Conservation (phyloP, 2,888 invertebrate species). For the Phlogophora meticulosa region DNA sequence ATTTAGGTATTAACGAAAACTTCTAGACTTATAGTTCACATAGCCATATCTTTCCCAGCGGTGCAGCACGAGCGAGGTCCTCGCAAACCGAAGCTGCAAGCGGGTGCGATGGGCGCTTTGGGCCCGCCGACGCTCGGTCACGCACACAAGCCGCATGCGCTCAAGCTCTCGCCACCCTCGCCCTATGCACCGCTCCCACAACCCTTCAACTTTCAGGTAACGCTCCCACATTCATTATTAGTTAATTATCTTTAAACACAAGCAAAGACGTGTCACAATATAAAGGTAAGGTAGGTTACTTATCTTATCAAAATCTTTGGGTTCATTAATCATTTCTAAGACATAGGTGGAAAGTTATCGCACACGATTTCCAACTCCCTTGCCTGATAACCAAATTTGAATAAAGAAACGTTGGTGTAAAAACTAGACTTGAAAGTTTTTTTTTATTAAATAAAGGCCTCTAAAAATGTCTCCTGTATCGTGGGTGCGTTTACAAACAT, state of each 20-base stretch:
- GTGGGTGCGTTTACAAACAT: no score
- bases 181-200: conserved; percentile 84
- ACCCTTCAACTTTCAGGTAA: conserved; percentile 86
- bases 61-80: conserved; percentile 99
- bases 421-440: no score
- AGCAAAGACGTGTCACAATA: no score
- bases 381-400: no score
- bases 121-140: conserved; percentile 80
- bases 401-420: no score
- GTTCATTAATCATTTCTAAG: no score
- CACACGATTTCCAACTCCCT: no score
- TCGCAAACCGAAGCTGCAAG: conserved; percentile 96
- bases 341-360: no score
- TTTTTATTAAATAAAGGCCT: no score
- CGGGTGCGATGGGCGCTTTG: conserved; percentile 81
- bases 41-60: conserved; percentile 90
- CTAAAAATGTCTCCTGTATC: no score
- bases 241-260: not conserved
- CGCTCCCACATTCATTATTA: not conserved
- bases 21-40: conserved; percentile 22
- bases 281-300: no score
- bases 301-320: no score
- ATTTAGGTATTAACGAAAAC: not conserved
- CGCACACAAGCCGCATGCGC: conserved; percentile 85
- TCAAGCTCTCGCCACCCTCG: conserved; percentile 86